Evolutionary conservation across 2,888 invertebrate genomes (phyloP).

Genomic region (Folsomia candida): DNA sequence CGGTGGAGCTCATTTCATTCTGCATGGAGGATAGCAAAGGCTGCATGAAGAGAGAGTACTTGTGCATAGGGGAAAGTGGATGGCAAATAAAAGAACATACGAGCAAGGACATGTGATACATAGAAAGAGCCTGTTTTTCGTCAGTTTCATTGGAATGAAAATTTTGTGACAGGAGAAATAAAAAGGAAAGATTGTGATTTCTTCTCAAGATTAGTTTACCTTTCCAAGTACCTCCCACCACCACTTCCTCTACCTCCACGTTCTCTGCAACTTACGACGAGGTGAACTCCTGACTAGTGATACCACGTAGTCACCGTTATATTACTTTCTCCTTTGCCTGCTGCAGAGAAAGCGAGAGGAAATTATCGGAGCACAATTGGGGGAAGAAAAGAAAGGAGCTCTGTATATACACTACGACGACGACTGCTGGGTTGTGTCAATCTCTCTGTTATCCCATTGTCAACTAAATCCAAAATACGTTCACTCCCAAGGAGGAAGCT

Average conservation of each 20-base stretch:
- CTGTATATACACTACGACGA: background rate
- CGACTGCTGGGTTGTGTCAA: background rate
- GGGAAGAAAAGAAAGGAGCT: background rate
- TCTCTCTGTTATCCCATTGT: background rate
- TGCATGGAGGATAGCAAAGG: background rate
- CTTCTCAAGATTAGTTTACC: constrained; percentile 11
- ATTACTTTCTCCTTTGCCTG: background rate
- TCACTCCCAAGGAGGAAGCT: background rate
- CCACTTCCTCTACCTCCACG: background rate
- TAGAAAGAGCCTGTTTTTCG: constrained; percentile 7
- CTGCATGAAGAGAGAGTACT: background rate
- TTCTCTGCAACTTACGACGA: background rate
- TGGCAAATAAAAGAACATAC: background rate
- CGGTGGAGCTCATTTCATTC: background rate
- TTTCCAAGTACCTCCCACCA: background rate
- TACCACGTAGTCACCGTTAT: background rate
- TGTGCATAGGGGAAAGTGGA: background rate
- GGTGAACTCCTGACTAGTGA: background rate
- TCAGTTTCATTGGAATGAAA: constrained; percentile 3
- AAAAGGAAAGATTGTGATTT: background rate
- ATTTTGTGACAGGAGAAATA: constrained; percentile 10
- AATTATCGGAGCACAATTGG: background rate
- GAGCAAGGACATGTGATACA: constrained; percentile 5
- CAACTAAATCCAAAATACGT: background rate
- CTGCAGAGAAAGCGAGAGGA: background rate